These are phyloP conservation scores for Pseudopodoces humilis DNA, from an alignment of 2,113 vertebrate genomes.

Conservation along the genomic window DNA sequence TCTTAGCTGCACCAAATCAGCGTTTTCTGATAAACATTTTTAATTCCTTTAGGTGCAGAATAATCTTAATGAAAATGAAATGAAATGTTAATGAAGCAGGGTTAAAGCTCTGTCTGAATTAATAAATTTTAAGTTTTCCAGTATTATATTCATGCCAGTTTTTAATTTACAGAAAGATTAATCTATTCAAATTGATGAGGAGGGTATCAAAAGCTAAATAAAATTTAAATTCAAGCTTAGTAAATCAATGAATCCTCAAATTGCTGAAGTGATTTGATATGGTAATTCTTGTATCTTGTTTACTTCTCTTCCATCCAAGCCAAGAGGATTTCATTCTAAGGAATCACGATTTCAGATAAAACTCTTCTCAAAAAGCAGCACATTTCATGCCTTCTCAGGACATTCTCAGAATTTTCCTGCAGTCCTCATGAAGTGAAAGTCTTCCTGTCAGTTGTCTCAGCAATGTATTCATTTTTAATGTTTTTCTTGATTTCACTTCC, in stretches of 20 bases:
- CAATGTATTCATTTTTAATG: background rate
- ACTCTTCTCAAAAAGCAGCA: background rate
- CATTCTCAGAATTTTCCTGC: background rate
- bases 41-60: background rate
- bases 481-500: background rate
- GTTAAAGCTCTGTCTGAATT: background rate
- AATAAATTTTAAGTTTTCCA: background rate
- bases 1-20: background rate
- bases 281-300: background rate
- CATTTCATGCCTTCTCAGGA: background rate
- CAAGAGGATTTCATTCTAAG: background rate
- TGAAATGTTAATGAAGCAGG: background rate
- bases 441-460: background rate
- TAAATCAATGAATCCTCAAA: background rate
- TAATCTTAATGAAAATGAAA: background rate
- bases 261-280: background rate
- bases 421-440: background rate
- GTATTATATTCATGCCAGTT: background rate
- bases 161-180: background rate
- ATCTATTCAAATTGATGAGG: background rate
- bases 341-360: background rate
- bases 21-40: background rate
- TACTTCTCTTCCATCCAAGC: background rate
- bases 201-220: background rate
- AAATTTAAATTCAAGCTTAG: background rate